These are phyloP conservation scores for Nothura maculosa DNA, from an alignment of 2,797 vertebrate species.

Conservation along the genomic window DNA sequence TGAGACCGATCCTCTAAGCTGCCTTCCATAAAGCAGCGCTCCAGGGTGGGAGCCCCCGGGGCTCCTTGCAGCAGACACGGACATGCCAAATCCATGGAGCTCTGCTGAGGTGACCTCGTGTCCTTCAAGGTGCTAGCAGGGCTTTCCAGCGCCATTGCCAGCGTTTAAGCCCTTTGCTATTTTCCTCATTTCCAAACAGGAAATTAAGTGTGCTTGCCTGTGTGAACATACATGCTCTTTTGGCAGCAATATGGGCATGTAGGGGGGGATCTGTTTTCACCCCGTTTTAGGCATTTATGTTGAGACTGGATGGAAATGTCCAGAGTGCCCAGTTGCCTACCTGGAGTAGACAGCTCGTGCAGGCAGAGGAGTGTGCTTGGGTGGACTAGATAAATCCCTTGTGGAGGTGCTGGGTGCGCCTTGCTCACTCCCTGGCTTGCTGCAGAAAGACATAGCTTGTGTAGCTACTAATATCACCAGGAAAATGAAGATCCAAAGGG, in stretches of 20 bases:
- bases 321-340: not conserved
- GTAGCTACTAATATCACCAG: not conserved
- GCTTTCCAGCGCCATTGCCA: slow-evolving; percentile 20
- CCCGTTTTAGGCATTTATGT: not conserved
- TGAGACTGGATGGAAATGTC: not conserved
- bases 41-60: not conserved
- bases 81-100: not conserved
- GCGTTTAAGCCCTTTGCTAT: not conserved
- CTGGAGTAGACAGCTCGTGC: not conserved
- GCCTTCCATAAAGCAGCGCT: not conserved
- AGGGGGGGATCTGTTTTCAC: not conserved
- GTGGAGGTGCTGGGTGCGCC: not conserved
- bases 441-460: not conserved
- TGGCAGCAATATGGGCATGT: not conserved
- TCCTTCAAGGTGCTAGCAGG: slow-evolving; percentile 16
- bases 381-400: not conserved
- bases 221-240: not conserved
- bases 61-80: not conserved
- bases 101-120: slow-evolving; percentile 11
- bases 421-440: not conserved
- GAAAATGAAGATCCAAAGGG: not conserved
- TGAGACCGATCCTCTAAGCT: not conserved
- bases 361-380: not conserved
- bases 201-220: not conserved
- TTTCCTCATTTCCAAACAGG: slow-evolving; percentile 54